phyloP scores from a whole-genome alignment of 2,113 vertebrate genomes.

The Gavia stellata region DNA sequence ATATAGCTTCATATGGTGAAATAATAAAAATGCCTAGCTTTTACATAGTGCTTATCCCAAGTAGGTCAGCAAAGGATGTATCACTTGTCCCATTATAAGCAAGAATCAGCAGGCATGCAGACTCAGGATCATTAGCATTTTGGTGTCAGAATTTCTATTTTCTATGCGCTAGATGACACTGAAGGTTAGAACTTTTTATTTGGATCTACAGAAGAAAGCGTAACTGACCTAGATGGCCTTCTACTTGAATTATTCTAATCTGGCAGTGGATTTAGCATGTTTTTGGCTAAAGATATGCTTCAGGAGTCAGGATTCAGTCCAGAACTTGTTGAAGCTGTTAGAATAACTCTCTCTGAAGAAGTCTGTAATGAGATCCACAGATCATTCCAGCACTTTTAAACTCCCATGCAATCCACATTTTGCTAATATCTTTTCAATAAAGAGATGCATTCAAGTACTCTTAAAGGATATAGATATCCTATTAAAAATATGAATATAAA shows the following conservation, averaged over 20 bases:
- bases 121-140: not conserved
- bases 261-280: not conserved
- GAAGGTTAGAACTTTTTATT: not conserved
- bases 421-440: not conserved
- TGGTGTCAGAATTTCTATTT: not conserved
- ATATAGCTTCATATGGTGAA: not conserved
- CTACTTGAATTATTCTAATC: not conserved
- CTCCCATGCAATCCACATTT: not conserved
- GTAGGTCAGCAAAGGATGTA: not conserved
- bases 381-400: not conserved
- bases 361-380: not conserved
- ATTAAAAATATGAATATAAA: not conserved
- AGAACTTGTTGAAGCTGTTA: not conserved
- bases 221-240: not conserved
- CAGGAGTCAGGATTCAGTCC: not conserved
- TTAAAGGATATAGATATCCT: not conserved
- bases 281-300: not conserved
- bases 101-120: not conserved
- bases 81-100: not conserved
- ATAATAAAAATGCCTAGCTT: not conserved
- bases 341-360: not conserved
- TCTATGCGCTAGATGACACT: not conserved
- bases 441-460: not conserved
- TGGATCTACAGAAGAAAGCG: not conserved
- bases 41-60: not conserved